Base-by-base conservation (phyloP, 2,888 invertebrate species). In the Agrotis segetum region DNA sequence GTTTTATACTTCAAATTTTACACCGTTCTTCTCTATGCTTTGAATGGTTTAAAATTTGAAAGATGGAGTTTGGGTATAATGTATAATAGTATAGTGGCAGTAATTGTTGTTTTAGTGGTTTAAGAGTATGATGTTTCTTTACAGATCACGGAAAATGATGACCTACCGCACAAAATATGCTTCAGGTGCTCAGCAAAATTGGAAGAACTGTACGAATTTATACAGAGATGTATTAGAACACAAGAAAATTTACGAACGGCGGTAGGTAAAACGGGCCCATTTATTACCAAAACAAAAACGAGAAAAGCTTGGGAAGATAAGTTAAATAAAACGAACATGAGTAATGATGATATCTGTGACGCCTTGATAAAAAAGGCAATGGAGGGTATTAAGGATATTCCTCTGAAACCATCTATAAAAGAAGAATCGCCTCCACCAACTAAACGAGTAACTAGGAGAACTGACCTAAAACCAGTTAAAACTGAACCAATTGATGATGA, bases 161-260 rank as follows among this genome's bases (percentile, higher is more conserved):
- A 95, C 52, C 88, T 96, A 3, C 96, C 96, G n/a, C 95, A 96
- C 81, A 96, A 95, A 90, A 95, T 96, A 70, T 96, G 96, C 83
- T 96, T 95, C 79, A 90, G 96, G 19, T 96, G 96, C 78, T 96
- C 96, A 68, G 96, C 96, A 17, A 96, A 96, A 83, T 90, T 96
- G 40, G 95, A 96, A 83, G 96, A 96, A 79, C 88, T 96, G 6
- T 86, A 94, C 87, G 96, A 96, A 82, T 96, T 96, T 87, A 90
- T 95, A 59, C 92, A 96, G 58, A 96, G 92, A 86, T 96, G 96
- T 91, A 88, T 93, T 55, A 93, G 89, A 82, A 94, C 95, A 2
- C 96, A 96, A 87, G 89, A 93, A 53, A 96, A 83, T 77, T 85
- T 96, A 62, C 85, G 89, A 1, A 89, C 85, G 50, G 86, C 87